Evolutionary conservation across 1,140 invertebrate genomes (phyloP).

Genomic region (Coptotermes formosanus): DNA sequence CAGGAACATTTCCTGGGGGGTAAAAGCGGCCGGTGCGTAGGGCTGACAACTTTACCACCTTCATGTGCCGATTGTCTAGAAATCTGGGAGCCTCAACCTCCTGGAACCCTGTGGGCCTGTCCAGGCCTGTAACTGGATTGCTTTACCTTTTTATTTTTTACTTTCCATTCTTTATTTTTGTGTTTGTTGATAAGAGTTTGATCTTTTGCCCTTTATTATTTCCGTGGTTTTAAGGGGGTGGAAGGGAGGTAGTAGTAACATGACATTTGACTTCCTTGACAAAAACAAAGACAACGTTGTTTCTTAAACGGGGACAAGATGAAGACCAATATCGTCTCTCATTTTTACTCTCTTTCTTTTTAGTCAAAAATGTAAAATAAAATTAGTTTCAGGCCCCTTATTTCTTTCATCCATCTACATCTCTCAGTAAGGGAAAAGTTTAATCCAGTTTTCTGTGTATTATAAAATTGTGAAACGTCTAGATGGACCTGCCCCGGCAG

Average conservation of each 20-base stretch:
- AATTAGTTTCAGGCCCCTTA: neutral
- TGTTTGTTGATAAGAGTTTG: neutral
- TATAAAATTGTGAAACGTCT: neutral
- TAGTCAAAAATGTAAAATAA: neutral
- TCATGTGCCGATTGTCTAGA: too few species aligned
- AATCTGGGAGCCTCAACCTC: too few species aligned
- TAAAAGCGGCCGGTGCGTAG: too few species aligned
- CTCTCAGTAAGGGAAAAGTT: neutral
- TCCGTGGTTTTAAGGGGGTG: neutral
- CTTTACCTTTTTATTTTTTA: too few species aligned
- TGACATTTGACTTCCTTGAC: neutral
- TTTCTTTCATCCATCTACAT: neutral
- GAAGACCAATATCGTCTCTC: neutral
- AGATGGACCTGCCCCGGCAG: neutral
- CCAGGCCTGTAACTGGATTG: too few species aligned
- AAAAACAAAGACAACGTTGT: neutral
- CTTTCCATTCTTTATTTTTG: neutral
- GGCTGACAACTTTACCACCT: too few species aligned
- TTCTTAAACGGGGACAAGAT: neutral
- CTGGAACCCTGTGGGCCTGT: too few species aligned
- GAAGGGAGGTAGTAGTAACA: neutral
- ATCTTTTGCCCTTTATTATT: neutral
- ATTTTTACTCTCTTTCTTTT: neutral
- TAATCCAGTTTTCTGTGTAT: neutral
- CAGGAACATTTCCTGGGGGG: too few species aligned